Evolutionary conservation across 2,888 invertebrate species (phyloP).

Genomic region (Nomada hirtipes): DNA sequence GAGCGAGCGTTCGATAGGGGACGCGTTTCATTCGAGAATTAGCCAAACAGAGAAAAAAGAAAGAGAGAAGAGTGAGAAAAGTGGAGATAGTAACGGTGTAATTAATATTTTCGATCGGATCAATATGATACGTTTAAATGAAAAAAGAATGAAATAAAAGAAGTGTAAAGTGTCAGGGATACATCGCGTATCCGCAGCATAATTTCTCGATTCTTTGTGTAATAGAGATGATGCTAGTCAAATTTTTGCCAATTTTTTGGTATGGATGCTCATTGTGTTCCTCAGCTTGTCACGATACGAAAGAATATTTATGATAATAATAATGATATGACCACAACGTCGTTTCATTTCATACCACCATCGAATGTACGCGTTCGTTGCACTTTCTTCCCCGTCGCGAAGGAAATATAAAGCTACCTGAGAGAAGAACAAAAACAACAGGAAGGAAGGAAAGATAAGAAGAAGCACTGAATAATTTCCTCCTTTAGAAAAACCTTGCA

Average conservation of each 20-base stretch:
- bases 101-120: conserved; percentile 56
- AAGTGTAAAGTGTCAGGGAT: conserved; percentile 34
- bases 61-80: neutral
- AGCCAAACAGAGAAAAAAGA: conserved; percentile 35
- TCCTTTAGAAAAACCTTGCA: neutral
- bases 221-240: conserved; percentile 46
- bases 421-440: neutral
- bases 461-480: neutral
- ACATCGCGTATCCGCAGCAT: conserved; percentile 50
- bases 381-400: neutral
- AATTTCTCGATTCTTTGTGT: conserved; percentile 57
- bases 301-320: conserved; percentile 68
- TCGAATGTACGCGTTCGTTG: neutral
- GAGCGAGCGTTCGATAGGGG: conserved; percentile 38
- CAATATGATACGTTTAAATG: conserved; percentile 16
- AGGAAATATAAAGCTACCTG: neutral
- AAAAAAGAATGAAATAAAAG: neutral
- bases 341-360: conserved; percentile 24
- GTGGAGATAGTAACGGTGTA: conserved; percentile 26
- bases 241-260: conserved; percentile 60
- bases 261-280: conserved; percentile 64
- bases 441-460: neutral
- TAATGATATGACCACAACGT: conserved; percentile 62
- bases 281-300: conserved; percentile 66
- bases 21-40: conserved; percentile 41